Conservation (phyloP, 1,140 invertebrate genomes). For the Drosophila novamexicana region DNA sequence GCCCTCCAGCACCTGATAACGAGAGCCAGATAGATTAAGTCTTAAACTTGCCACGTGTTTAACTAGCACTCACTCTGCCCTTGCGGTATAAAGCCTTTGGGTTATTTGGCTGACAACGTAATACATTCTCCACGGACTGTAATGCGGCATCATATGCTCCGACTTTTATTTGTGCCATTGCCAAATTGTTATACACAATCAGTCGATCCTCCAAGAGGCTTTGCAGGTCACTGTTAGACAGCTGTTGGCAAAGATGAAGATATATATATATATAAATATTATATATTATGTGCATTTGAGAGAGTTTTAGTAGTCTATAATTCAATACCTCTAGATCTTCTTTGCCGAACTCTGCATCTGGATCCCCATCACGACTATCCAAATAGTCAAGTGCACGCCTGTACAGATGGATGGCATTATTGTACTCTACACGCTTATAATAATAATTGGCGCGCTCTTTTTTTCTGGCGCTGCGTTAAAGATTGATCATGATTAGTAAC, state of each 20-base stretch:
- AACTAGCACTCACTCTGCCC: conserved; percentile 86
- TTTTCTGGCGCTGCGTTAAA: conserved; percentile 88
- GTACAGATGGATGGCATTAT: conserved; percentile 93
- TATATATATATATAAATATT: no score
- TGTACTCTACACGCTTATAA: conserved; percentile 91
- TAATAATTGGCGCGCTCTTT: conserved; percentile 95
- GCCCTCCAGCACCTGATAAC: conserved; percentile 86
- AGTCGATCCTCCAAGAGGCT: conserved; percentile 90
- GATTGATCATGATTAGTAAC: not conserved
- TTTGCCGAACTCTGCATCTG: conserved; percentile 76
- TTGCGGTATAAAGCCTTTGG: conserved; percentile 95
- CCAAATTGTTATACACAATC: conserved; percentile 95
- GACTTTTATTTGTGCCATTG: conserved; percentile 94
- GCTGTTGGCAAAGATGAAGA: conserved; percentile 40
- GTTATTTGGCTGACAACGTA: conserved; percentile 93
- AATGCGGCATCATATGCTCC: conserved; percentile 92
- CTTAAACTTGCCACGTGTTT: not conserved
- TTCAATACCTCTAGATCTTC: conserved; percentile 71
- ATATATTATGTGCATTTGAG: not conserved
- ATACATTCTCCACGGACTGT: conserved; percentile 91
- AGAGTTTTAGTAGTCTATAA: not conserved
- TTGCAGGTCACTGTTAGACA: conserved; percentile 87
- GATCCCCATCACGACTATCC: conserved; percentile 88
- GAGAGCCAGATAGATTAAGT: not conserved
- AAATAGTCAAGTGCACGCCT: conserved; percentile 92